phyloP scores from a whole-genome alignment of 53 echinoderm and acorn worm species.

The Glandiceps talaboti region DNA sequence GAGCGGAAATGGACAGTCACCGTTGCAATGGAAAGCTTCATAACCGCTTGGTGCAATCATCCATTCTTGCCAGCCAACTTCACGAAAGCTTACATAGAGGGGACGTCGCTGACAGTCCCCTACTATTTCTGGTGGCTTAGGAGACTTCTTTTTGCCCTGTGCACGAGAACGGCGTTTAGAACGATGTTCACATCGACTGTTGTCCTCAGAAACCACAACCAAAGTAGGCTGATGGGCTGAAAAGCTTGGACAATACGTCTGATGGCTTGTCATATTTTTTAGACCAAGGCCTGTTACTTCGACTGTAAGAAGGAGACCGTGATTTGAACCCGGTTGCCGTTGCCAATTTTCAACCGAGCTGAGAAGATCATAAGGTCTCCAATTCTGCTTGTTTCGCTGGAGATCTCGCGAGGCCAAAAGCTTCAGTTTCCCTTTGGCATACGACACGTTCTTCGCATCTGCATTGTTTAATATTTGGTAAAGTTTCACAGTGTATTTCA shows the following conservation, averaged over 20 bases:
- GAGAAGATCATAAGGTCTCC: conserved; percentile 8
- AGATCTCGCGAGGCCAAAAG: neutral
- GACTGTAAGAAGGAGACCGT: neutral
- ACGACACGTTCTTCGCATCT: conserved; percentile 6
- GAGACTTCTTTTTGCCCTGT: neutral
- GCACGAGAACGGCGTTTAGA: neutral
- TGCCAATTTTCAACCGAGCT: neutral
- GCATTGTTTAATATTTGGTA: neutral
- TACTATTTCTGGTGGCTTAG: neutral
- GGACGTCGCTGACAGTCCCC: conserved; percentile 65
- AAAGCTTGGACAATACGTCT: neutral
- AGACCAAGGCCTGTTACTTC: neutral
- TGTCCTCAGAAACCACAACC: conserved; percentile 57
- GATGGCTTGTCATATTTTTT: neutral
- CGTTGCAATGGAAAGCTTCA: conserved; percentile 89
- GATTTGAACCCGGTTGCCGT: neutral
- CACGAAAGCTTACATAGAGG: conserved; percentile 82
- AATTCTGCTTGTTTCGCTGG: conserved; percentile 3
- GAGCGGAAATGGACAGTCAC: conserved; percentile 89
- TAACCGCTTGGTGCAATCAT: conserved; percentile 95
- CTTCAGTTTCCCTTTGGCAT: conserved; percentile 10
- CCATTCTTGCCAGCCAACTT: conserved; percentile 98
- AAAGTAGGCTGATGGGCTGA: conserved; percentile 21
- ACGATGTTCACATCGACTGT: conserved; percentile 18
- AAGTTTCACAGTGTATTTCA: neutral